Conservation (phyloP, 2,113 vertebrate genomes). For the Crotalus helleri region DNA sequence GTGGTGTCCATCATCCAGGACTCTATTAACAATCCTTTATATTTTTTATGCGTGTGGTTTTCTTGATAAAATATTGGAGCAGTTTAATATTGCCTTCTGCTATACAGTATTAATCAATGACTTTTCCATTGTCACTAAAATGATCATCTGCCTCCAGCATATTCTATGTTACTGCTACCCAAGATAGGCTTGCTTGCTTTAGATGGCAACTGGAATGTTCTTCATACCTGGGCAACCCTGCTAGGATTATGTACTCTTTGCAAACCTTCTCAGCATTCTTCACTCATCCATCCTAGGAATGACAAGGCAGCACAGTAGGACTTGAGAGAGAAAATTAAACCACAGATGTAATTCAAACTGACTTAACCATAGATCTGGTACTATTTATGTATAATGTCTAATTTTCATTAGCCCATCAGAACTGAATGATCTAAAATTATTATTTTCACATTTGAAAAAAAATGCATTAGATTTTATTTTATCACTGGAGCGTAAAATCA, state of each 20-base stretch:
- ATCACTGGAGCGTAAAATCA: neutral
- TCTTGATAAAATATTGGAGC: neutral
- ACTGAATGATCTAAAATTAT: neutral
- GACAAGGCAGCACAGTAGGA: neutral
- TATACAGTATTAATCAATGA: neutral
- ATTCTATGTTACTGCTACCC: neutral
- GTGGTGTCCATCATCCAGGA: too few relatives aligned
- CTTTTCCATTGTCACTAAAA: neutral
- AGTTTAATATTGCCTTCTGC: neutral
- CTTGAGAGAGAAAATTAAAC: neutral
- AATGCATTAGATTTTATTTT: neutral
- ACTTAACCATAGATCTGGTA: neutral
- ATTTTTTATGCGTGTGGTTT: neutral
- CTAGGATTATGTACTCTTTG: neutral
- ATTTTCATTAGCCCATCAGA: neutral
- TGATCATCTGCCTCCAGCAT: neutral
- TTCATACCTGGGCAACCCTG: neutral
- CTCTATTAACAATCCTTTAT: neutral
- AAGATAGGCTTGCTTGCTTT: neutral
- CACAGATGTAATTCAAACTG: neutral
- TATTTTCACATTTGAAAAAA: neutral
- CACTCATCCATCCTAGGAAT: neutral
- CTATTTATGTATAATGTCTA: neutral
- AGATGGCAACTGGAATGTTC: neutral
- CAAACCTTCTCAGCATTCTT: neutral